A percentile compares a stretch with the other conserved stretches of the same genome.
Evolutionary conservation across 2,113 vertebrate genomes (phyloP).

Genomic region (Proteles cristata): DNA sequence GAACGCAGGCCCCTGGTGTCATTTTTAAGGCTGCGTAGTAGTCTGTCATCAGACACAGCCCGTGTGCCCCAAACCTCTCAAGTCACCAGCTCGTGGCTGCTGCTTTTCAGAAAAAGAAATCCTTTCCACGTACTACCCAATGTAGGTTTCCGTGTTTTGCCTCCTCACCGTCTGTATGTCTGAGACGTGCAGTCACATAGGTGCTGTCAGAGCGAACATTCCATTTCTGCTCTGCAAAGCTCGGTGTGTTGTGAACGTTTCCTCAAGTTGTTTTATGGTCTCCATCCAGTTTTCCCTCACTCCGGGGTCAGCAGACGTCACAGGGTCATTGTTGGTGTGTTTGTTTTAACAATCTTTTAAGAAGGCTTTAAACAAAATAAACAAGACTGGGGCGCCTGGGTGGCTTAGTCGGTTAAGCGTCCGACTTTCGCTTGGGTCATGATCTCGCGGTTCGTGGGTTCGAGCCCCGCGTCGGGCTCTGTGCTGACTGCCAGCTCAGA

Average conservation of each 20-base stretch:
- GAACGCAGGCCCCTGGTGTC: neutral
- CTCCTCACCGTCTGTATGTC: neutral
- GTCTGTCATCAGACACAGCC: neutral
- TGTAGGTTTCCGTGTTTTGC: neutral
- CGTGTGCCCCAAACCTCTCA: neutral
- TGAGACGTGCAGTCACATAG: neutral
- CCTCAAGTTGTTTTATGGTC: neutral
- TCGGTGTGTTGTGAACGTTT: neutral
- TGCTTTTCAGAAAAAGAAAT: constrained; percentile 36
- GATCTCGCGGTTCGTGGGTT: no score
- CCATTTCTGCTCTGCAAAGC: neutral
- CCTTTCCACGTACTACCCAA: constrained; percentile 28
- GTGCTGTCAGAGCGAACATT: neutral
- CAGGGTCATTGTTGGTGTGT: constrained; percentile 8
- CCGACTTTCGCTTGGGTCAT: no score
- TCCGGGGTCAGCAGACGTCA: neutral
- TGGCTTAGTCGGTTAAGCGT: no score
- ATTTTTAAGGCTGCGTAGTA: constrained; percentile 26
- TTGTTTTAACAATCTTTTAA: constrained; percentile 57
- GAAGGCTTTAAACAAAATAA: neutral
- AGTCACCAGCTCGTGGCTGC: neutral
- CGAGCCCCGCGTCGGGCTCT: no score
- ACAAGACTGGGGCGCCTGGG: no score
- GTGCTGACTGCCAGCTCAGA: no score
- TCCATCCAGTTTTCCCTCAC: constrained; percentile 30